A percentile compares a stretch with the other conserved stretches of the same genome.
Evolutionary conservation across 2,113 vertebrate genomes (phyloP).

Genomic region (Aphyosemion australe): DNA sequence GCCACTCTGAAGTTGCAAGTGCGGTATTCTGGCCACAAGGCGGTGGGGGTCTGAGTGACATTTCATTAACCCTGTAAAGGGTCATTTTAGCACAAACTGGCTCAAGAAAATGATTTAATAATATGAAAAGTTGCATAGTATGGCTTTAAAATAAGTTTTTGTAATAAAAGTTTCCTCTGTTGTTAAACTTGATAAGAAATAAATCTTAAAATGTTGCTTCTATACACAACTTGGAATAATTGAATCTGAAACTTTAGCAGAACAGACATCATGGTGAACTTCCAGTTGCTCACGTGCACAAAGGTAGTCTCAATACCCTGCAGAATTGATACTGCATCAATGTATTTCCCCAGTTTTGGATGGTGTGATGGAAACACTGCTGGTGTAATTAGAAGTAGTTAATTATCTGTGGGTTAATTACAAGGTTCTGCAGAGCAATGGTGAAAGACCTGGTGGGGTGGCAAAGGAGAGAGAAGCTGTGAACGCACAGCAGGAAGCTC

Average conservation of each 20-base stretch:
- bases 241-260: no score
- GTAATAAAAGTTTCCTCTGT: constrained; percentile 69
- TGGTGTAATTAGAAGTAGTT: constrained; percentile 99
- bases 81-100: no score
- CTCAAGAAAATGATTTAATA: no score
- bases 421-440: constrained; percentile 80
- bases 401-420: constrained; percentile 99
- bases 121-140: no score
- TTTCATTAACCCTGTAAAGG: no score
- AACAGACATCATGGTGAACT: constrained; percentile 2
- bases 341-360: constrained; percentile 81
- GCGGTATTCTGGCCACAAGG: no score
- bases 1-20: no score
- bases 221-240: constrained; percentile 26
- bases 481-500: constrained; percentile 81
- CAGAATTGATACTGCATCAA: constrained; percentile 47
- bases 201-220: constrained; percentile 65
- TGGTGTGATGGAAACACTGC: constrained; percentile 90
- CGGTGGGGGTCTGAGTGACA: no score
- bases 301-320: constrained; percentile 50
- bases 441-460: constrained; percentile 76
- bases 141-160: no score
- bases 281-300: constrained; percentile 18
- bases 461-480: constrained; percentile 73
- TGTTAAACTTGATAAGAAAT: constrained; percentile 67